Percentiles rank a stretch among this genome's conserved stretches.
Evolutionary conservation across 2,113 vertebrate species (phyloP).

Genomic region (Planiliza haematocheilus): DNA sequence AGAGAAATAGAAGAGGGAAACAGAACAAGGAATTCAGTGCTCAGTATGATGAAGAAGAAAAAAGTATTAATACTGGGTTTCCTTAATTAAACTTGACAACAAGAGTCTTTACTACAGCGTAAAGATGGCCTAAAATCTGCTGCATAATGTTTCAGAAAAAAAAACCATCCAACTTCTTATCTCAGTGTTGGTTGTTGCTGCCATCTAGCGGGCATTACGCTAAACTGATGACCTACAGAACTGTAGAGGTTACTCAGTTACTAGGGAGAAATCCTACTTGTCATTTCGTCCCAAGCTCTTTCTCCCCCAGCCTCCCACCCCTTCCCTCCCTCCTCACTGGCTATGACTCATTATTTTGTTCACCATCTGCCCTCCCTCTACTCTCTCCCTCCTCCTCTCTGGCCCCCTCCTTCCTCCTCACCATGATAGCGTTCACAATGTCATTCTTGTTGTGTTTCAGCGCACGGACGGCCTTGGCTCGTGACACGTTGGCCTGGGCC

Average conservation of each 20-base stretch:
- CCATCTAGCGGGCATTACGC: slow-evolving; percentile 55
- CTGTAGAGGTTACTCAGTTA: slow-evolving; percentile 42
- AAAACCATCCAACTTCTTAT: slow-evolving; percentile 11
- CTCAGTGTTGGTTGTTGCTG: slow-evolving; percentile 26
- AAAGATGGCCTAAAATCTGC: no score
- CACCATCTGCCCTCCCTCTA: slow-evolving; percentile 53
- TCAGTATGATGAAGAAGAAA: no score
- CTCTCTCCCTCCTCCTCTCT: neutral
- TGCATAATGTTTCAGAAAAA: neutral
- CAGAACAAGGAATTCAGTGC: neutral
- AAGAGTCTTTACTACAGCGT: no score
- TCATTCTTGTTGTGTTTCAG: slow-evolving; percentile 98
- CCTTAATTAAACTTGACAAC: neutral
- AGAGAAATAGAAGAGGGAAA: slow-evolving; percentile 16
- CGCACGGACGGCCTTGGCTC: slow-evolving; percentile 92
- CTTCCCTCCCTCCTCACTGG: slow-evolving; percentile 17
- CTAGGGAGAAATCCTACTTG: slow-evolving; percentile 47
- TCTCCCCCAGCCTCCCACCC: neutral
- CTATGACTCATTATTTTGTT: slow-evolving; percentile 70
- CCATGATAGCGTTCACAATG: slow-evolving; percentile 99
- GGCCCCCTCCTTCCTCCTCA: slow-evolving; percentile 75
- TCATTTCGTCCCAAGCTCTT: slow-evolving; percentile 49
- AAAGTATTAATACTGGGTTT: neutral
- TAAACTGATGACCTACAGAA: slow-evolving; percentile 22
- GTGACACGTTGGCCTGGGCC: slow-evolving; percentile 96